Percentiles rank a stretch among this genome's conserved stretches.
Conservation (phyloP, 1,140 invertebrate genomes). For the Chionoecetes opilio region DNA sequence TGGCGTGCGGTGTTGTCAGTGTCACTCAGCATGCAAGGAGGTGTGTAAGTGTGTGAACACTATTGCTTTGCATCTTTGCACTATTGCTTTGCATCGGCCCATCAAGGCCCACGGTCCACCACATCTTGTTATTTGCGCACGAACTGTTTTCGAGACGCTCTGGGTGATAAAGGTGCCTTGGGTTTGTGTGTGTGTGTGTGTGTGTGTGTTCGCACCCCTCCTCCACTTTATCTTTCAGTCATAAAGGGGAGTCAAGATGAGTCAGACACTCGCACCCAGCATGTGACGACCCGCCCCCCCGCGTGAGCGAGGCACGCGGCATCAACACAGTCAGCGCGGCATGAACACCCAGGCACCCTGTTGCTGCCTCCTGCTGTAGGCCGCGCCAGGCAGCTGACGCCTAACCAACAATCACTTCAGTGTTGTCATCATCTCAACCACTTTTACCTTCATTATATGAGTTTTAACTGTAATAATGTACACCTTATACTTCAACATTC, state of each 20-base stretch:
- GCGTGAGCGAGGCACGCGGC: not conserved
- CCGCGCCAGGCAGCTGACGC: not conserved
- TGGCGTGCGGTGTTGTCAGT: no score
- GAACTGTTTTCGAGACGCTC: not conserved
- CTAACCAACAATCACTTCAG: not conserved
- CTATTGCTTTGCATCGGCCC: not conserved
- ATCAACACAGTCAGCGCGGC: not conserved
- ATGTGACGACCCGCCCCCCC: not conserved
- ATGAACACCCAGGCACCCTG: not conserved
- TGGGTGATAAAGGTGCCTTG: no score
- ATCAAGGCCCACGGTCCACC: not conserved
- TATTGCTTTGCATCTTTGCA: not conserved
- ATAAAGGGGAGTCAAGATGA: no score
- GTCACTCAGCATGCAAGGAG: no score
- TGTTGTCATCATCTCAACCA: not conserved
- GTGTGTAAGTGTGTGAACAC: no score
- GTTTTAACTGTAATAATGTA: not conserved
- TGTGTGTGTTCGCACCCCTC: no score
- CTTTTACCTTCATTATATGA: constrained; percentile 21
- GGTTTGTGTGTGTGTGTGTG: not conserved
- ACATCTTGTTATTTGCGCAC: not conserved
- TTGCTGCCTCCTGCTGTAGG: not conserved
- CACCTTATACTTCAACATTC: not conserved
- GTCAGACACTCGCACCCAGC: not conserved
- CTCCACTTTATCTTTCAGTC: no score